These are phyloP conservation scores for Anagrus nilaparvatae DNA, from an alignment of 1,140 invertebrate species.

Conservation along the genomic window DNA sequence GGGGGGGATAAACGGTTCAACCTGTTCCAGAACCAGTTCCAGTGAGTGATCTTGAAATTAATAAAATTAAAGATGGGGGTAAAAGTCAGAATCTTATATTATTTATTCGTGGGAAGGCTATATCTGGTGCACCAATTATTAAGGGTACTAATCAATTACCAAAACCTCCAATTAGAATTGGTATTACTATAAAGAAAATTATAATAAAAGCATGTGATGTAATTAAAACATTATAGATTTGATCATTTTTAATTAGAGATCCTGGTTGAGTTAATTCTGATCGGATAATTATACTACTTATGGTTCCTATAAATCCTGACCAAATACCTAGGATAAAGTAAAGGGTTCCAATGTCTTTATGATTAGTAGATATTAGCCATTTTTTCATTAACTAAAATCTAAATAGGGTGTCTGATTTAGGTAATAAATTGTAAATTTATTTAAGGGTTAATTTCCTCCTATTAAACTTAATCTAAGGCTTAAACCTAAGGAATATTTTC, in stretches of 20 bases:
- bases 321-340: constrained; percentile 62
- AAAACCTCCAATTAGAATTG: constrained; percentile 27
- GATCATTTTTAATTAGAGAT: constrained; percentile 44
- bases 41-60: constrained; percentile 30
- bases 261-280: constrained; percentile 52
- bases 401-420: background rate
- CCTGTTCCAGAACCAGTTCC: constrained; percentile 44
- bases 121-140: constrained; percentile 46
- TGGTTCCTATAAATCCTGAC: constrained; percentile 50
- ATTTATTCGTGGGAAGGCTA: constrained; percentile 49
- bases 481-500: background rate
- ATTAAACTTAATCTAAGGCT: background rate
- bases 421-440: background rate
- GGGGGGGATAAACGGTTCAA: constrained; percentile 55
- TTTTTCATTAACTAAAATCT: background rate
- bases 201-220: constrained; percentile 20
- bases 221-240: constrained; percentile 42
- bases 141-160: constrained; percentile 49
- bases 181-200: constrained; percentile 28
- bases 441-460: background rate
- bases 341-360: constrained; percentile 66
- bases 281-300: constrained; percentile 55
- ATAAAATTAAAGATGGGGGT: constrained; percentile 34
- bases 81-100: constrained; percentile 49
- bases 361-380: constrained; percentile 59